Evolutionary conservation across 2,113 vertebrate species (phyloP).

Genomic region (Porphyrio hochstetteri): DNA sequence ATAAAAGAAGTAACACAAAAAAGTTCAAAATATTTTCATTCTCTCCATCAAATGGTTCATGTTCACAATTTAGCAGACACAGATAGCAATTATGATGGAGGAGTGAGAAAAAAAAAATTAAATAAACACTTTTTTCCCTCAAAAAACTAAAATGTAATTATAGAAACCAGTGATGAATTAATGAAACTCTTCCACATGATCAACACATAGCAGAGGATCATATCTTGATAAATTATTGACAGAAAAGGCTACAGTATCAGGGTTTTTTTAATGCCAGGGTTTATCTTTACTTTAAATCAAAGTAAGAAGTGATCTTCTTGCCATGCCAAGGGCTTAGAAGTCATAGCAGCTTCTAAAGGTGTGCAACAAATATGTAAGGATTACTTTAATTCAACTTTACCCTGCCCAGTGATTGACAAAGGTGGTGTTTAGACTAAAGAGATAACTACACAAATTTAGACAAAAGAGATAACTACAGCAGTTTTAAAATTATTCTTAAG

Average conservation of each 20-base stretch:
- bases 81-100: background rate
- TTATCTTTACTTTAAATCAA: background rate
- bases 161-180: background rate
- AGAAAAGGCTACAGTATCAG: background rate
- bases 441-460: background rate
- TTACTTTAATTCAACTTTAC: background rate
- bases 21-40: background rate
- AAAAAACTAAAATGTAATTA: background rate
- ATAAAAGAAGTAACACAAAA: background rate
- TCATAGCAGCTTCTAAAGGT: background rate
- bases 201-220: background rate
- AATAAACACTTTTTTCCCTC: background rate
- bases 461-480: background rate
- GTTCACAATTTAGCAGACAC: background rate
- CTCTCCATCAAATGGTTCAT: background rate
- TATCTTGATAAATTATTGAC: background rate
- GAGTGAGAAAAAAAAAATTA: background rate
- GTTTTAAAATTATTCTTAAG: background rate
- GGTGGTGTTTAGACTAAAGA: background rate
- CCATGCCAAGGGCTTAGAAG: background rate
- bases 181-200: background rate
- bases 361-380: background rate
- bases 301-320: background rate
- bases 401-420: background rate
- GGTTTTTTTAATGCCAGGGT: background rate